Base-by-base conservation (phyloP, 2,797 vertebrate genomes). In the Salmo trutta region DNA sequence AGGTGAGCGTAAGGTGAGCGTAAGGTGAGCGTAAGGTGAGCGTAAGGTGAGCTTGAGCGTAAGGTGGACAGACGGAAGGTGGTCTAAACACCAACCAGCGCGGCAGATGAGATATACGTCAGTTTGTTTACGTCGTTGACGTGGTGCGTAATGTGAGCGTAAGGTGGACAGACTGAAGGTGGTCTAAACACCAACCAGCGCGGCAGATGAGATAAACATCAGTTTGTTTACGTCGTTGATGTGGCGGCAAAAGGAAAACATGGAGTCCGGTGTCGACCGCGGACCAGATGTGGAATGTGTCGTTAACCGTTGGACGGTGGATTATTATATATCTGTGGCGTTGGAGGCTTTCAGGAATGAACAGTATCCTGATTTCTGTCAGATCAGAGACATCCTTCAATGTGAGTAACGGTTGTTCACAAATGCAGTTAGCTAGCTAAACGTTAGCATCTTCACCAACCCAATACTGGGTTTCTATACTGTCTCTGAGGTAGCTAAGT, bases 261-360 rank as follows among this genome's bases (percentile, higher is more conserved):
- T 59, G 74, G 29, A 65, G 19, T 15, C n/a, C 10, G 19, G 14
- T 5, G 53, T 5, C 4, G 31, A 21, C 4, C 14, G 5, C 3
- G 8, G 3, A 36, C 8, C 0, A 0, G 19, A 33, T 0, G 6
- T 79, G 0, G 91, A 95, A 14, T 7, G 73, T 0, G n/a, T 92
- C 0, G 81, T 94, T 0, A 94, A 91, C 75, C 87, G 93, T 0
- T 95, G 94, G 94, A 4, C 86, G 0, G 74, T 93, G 0, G 93
- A 95, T 19, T 92, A 89, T 24, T 93, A 94, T 6, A 41, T 83
- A 1, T 84, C 5, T 47, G 62, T 84, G 54, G 89, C 90, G 0
- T 1, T 93, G 0, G 79, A 90, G 1, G 74, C 86, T 0, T 93
- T 93, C 65, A 51, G 86, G n/a, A 88, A 83, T 1, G 78, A 83